Percentiles rank a stretch among this genome's conserved stretches.
phyloP scores from a whole-genome alignment of 2,113 vertebrate genomes.

The Osmerus mordax region DNA sequence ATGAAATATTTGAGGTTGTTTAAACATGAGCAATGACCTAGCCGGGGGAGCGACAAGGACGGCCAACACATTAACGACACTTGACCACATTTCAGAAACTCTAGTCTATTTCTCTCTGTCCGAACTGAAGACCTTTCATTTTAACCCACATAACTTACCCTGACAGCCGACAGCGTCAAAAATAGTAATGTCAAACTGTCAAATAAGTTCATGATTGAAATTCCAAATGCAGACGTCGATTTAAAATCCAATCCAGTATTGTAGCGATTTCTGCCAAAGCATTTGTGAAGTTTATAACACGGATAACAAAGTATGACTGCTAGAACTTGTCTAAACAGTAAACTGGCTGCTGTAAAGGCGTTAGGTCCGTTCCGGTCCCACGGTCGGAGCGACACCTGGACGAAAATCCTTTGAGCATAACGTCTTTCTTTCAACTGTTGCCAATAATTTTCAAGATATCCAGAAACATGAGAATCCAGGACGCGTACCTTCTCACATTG shows the following conservation, averaged over 20 bases:
- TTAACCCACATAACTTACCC: conserved; percentile 65
- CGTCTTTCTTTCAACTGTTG: conserved; percentile 67
- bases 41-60: conserved; percentile 66
- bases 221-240: conserved; percentile 40
- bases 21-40: conserved; percentile 69
- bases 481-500: conserved; percentile 68
- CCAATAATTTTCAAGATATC: conserved; percentile 72
- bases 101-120: conserved; percentile 20
- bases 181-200: conserved; percentile 78
- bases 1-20: conserved; percentile 46
- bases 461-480: conserved; percentile 73
- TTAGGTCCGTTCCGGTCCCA: conserved; percentile 67
- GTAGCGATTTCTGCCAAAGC: conserved; percentile 54
- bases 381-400: conserved; percentile 41
- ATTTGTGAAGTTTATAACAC: conserved; percentile 54
- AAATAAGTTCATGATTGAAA: conserved; percentile 78
- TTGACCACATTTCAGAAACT: conserved; percentile 28
- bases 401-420: conserved; percentile 49
- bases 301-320: conserved; percentile 52
- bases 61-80: conserved; percentile 55
- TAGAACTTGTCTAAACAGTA: conserved; percentile 56
- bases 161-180: conserved; percentile 78
- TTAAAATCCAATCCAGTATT: conserved; percentile 66
- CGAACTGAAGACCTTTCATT: background rate
- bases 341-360: conserved; percentile 48